Evolutionary conservation across 1,140 invertebrate species (phyloP), one percentile per base, ranked within the genome.

Genomic region (Heliconius hewitsoni): DNA sequence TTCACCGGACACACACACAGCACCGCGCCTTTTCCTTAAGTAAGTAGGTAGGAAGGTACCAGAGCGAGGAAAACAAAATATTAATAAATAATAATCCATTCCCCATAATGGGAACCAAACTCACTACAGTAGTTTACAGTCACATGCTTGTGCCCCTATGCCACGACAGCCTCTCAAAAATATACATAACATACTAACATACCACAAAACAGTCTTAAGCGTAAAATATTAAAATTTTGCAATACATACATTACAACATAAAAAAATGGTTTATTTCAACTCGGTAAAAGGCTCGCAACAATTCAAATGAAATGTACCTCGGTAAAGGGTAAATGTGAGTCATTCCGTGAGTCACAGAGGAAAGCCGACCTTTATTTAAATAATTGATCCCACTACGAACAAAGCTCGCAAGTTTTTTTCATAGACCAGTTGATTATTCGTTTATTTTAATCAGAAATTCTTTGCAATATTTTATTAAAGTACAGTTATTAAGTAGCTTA

Each of bases 351-450:
- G 60, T 82, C 76, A 82, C 16, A 73, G 55, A 81, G 77, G 82
- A 76, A 79, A 79, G 74, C 77, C 75, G 80, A 83, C 82, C 82
- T 83, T 81, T 83, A 81, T 77, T 80, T 74, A 79, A 77, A 77
- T 77, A 77, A 77, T 77, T 77, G 70, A 77, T 77, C 50, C 71
- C 60, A 66, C 60, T 66, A 77, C 70, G 39, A 71, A 77, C 46
- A 77, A 77, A 72, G 57, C 74, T 70, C 37, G 0, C 55, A 55
- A 66, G 60, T 23, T 66, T 30, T 66, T 66, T 66, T 16, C 23
- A 66, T 66, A 66, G 27, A 66, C 60, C 60, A 66, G 60, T 23
- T 66, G 30, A 30, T 66, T 66, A 30, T 30, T 30, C 18, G 27
- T 30, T 66, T 66, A 30, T 66, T 66, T 46, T 66, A 30, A 66